Conservation (phyloP, 2,113 vertebrate genomes). For the Cyprinodon variegatus region DNA sequence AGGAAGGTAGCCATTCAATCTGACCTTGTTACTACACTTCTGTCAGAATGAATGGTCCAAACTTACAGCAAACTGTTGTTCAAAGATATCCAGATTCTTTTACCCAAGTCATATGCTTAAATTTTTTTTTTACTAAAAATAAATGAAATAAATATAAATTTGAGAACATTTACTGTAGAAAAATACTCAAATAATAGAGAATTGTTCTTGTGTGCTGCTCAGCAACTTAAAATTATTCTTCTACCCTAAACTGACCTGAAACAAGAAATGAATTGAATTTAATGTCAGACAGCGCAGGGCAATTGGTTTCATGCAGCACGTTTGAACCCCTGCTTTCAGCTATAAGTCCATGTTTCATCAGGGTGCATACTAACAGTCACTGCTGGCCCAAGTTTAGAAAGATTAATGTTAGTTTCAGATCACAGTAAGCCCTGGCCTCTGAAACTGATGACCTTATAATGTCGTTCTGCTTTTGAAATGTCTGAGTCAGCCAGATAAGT, state of each 20-base stretch:
- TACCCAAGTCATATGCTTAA: background rate
- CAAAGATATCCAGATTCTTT: no score
- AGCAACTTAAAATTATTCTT: no score
- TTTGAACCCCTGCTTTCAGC: background rate
- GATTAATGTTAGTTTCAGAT: slow-evolving; percentile 39
- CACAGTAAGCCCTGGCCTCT: slow-evolving; percentile 27
- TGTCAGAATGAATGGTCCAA: background rate
- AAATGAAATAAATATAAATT: background rate
- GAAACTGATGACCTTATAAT: slow-evolving; percentile 38
- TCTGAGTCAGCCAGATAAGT: slow-evolving; percentile 45
- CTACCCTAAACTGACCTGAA: background rate
- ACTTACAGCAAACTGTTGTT: background rate
- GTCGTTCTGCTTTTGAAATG: slow-evolving; percentile 42
- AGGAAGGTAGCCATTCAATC: background rate
- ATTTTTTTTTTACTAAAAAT: background rate
- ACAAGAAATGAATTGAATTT: background rate
- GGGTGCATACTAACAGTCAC: background rate
- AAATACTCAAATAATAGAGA: background rate
- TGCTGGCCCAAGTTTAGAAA: slow-evolving; percentile 1
- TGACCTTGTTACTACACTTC: background rate
- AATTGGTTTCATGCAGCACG: background rate
- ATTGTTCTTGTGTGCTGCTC: no score
- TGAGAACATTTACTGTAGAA: no score
- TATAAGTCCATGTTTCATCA: background rate
- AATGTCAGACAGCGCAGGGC: background rate